Conservation (phyloP, 2,797 vertebrate genomes). For the Ispidina picta region DNA sequence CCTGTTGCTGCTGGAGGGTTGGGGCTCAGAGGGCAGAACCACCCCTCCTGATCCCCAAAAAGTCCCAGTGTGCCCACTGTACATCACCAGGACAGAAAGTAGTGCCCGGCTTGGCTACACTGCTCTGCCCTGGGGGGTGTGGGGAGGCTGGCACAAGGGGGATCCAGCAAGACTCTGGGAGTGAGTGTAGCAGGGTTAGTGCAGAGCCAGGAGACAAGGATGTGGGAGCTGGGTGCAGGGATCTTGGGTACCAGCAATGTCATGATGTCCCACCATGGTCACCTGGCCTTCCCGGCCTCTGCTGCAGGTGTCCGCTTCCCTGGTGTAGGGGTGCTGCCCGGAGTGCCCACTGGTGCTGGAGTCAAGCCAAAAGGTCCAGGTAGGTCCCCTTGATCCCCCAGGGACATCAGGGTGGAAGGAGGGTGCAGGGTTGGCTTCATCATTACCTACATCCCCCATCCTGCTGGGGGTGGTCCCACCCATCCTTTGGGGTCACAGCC, state of each 20-base stretch:
- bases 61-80: background rate
- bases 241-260: background rate
- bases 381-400: conserved; percentile 35
- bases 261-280: accelerated
- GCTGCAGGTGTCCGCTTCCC: conserved; percentile 77
- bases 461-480: background rate
- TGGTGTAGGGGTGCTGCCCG: conserved; percentile 88
- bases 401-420: background rate
- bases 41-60: accelerated
- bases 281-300: background rate
- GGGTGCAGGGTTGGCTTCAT: background rate
- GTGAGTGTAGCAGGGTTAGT: too few relatives aligned
- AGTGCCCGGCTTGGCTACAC: background rate
- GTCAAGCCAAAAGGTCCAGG: conserved; percentile 89
- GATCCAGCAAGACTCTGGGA: accelerated
- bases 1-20: background rate
- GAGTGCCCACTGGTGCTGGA: conserved; percentile 89
- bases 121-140: too few relatives aligned
- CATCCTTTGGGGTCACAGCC: background rate
- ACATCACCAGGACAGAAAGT: background rate
- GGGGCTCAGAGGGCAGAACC: background rate
- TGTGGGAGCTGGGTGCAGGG: background rate
- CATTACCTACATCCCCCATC: background rate
- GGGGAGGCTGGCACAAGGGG: too few relatives aligned
- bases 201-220: background rate